Percentiles rank a stretch among this genome's conserved stretches.
phyloP scores from a whole-genome alignment of 2,113 vertebrate species.

The Microtus ochrogaster region DNA sequence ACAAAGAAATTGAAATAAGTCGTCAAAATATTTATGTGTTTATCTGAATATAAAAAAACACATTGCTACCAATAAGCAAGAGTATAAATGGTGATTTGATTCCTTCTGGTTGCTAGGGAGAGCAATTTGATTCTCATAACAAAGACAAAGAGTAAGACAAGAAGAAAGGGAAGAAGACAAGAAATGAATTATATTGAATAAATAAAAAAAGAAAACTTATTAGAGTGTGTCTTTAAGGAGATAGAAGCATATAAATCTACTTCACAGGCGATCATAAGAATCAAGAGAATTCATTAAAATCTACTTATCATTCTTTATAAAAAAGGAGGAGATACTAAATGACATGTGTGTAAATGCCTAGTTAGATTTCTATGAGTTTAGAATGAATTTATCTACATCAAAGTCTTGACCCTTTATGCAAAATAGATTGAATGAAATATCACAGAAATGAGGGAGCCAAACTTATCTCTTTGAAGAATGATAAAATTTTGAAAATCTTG shows the following conservation, averaged over 20 bases:
- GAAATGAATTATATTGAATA: background rate
- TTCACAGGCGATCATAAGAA: background rate
- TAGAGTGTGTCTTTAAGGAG: background rate
- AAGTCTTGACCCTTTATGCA: background rate
- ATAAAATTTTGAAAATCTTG: background rate
- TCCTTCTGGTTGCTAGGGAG: background rate
- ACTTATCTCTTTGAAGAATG: background rate
- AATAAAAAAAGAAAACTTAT: background rate
- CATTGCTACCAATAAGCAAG: background rate
- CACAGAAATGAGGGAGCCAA: background rate
- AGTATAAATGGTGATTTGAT: background rate
- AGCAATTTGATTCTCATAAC: background rate
- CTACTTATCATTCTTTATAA: background rate
- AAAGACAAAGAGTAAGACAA: background rate
- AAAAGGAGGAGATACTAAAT: background rate
- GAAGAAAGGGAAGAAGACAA: background rate
- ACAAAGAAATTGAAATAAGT: background rate
- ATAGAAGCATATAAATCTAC: rapidly evolving
- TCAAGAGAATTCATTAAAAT: background rate
- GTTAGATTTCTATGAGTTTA: background rate
- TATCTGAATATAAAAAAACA: background rate
- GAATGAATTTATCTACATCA: background rate
- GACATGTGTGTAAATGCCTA: background rate
- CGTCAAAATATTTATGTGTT: background rate
- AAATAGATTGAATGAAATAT: background rate